Conservation (phyloP, 1,140 invertebrate species). For the Stenopsyche tienmushanensis region DNA sequence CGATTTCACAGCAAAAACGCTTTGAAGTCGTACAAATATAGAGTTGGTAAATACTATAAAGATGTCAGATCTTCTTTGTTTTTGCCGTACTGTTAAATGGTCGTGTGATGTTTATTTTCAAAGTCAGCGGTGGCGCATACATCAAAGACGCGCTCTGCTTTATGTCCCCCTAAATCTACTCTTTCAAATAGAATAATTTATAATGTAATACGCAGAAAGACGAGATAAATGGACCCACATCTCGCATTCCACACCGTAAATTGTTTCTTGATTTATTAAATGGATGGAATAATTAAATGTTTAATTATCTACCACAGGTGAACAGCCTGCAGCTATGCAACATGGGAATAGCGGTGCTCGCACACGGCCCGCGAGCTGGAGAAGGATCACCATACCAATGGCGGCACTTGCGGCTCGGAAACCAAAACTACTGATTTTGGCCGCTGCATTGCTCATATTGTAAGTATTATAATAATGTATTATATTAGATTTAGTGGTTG, state of each 20-base stretch:
- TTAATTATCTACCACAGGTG: constrained; percentile 24
- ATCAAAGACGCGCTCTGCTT: neutral
- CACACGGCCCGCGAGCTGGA: constrained; percentile 9
- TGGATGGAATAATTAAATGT: neutral
- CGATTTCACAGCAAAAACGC: neutral
- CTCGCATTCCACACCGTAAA: too few species aligned
- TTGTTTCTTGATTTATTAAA: neutral
- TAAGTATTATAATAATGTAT: constrained; percentile 10
- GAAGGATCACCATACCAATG: neutral
- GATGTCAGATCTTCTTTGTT: neutral
- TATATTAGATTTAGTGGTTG: too few species aligned
- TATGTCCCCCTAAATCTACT: too few species aligned
- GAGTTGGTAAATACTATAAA: neutral
- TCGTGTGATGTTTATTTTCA: neutral
- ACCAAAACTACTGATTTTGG: constrained; percentile 27
- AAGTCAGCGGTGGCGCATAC: neutral
- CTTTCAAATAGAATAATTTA: too few species aligned
- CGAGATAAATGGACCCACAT: too few species aligned
- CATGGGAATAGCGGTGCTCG: constrained; percentile 35
- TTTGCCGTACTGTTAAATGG: neutral
- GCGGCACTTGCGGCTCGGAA: constrained; percentile 11
- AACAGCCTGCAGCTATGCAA: constrained; percentile 41
- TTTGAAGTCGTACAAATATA: neutral
- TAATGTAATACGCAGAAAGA: too few species aligned
- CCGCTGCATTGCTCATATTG: constrained; percentile 25